These are phyloP conservation scores for Polydrusus pterygomalis DNA, from an alignment of 2,888 invertebrate genomes.

Conservation along the genomic window DNA sequence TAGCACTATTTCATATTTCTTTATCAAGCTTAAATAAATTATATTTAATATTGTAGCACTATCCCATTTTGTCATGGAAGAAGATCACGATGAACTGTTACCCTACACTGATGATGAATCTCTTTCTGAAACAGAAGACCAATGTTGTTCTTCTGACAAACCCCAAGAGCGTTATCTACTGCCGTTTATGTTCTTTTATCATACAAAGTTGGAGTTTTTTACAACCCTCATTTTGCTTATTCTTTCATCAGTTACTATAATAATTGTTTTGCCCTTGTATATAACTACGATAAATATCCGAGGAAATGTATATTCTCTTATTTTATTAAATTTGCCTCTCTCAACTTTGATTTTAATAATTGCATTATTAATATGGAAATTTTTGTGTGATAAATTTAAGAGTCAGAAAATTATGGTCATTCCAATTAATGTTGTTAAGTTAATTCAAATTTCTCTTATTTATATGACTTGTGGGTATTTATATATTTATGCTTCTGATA, in stretches of 20 bases:
- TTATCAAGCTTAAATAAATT: neutral
- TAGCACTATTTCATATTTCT: neutral
- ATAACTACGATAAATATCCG: constrained; percentile 68
- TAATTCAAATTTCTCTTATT: constrained; percentile 71
- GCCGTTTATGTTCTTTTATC: constrained; percentile 63
- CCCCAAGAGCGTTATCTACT: constrained; percentile 61
- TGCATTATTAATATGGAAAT: constrained; percentile 60
- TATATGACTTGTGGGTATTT: constrained; percentile 73
- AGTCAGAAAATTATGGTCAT: constrained; percentile 63
- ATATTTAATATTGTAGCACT: constrained; percentile 1
- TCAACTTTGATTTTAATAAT: constrained; percentile 64
- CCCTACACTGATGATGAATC: constrained; percentile 69
- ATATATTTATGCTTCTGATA: constrained; percentile 73
- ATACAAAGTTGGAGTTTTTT: constrained; percentile 71
- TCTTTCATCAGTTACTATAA: constrained; percentile 72
- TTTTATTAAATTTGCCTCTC: constrained; percentile 65
- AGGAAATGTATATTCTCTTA: constrained; percentile 67
- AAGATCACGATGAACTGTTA: constrained; percentile 69
- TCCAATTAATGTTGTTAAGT: constrained; percentile 70
- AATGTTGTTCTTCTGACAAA: constrained; percentile 66
- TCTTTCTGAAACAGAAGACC: constrained; percentile 68
- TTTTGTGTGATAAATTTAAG: constrained; percentile 63
- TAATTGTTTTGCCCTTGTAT: constrained; percentile 75
- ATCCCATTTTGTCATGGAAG: constrained; percentile 60
- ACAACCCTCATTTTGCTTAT: constrained; percentile 71